Evolutionary conservation across 2,113 vertebrate species (phyloP), one percentile per base, ranked within the genome.

Genomic region (Epinephelus cyanopodus): DNA sequence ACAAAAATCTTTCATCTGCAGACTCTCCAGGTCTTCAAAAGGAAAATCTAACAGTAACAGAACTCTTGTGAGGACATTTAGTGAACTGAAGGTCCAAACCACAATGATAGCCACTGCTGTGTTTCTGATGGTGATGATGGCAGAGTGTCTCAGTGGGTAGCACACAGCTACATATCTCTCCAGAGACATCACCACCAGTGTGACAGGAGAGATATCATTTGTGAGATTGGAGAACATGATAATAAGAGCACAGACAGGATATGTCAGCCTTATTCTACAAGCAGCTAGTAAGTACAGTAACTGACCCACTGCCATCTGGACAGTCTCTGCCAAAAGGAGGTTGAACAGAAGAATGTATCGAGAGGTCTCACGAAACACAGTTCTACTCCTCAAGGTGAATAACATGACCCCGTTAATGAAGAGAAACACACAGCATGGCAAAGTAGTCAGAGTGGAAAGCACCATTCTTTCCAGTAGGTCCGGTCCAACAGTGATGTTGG

Each of bases 121-220:
- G 71, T 70, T 94, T 54, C 78, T 88, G 61, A 74, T 27, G 25
- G 92, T 94, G 61, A 75, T 25, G 25, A 92, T 94, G 81, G 84
- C 45, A 17, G 94, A 53, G 19, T 95, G 90, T 4, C 87, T 88
- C 66, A 95, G 85, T 4, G 94, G 94, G 56, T 79, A 85, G n/a
- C 93, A 92, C 58, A 95, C 91, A 17, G 94, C 93, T 21, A 92
- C 87, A 21, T 81, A 94, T 4, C 91, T 78, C 86, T 94, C 94
- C 65, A 94, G 19, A 47, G 89, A 93, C 93, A 94, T 94, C 72
- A 94, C 27, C 21, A 87, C 77, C 77, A 94, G 74, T 5, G 77
- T 93, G 2, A 94, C 77, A 37, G 92, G 93, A 7, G 92, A 91
- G 6, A 87, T 56, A 0, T n/a, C 50, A 18, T 1, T 58, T 0